Conservation (phyloP, 2,888 invertebrate genomes). For the Operophtera brumata region DNA sequence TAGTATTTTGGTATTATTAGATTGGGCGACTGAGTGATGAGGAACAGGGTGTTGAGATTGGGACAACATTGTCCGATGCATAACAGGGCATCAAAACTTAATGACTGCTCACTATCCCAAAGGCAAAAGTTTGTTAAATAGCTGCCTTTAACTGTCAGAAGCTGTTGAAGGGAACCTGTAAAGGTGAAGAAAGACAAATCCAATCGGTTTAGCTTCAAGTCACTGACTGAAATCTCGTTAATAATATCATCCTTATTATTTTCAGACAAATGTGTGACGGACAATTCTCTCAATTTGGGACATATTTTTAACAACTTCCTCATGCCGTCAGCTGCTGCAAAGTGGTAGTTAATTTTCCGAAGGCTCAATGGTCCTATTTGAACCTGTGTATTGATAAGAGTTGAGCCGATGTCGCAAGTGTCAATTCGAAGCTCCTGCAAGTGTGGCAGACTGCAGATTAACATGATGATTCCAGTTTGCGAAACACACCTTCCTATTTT, state of each 20-base stretch:
- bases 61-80: constrained; percentile 68
- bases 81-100: constrained; percentile 63
- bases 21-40: constrained; percentile 69
- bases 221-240: constrained; percentile 63
- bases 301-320: constrained; percentile 68
- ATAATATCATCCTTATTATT: constrained; percentile 71
- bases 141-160: constrained; percentile 62
- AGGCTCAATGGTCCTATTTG: constrained; percentile 67
- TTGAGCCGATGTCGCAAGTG: constrained; percentile 75
- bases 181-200: constrained; percentile 74
- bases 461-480: constrained; percentile 68
- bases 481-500: constrained; percentile 72
- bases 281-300: constrained; percentile 66
- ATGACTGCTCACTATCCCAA: constrained; percentile 70
- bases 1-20: constrained; percentile 62
- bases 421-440: constrained; percentile 72
- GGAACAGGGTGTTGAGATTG: constrained; percentile 62
- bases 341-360: constrained; percentile 72
- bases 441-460: constrained; percentile 64
- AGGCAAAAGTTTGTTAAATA: constrained; percentile 72
- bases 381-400: constrained; percentile 59
- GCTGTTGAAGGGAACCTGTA: constrained; percentile 61
- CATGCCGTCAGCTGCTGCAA: constrained; percentile 69
- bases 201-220: constrained; percentile 59
- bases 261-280: constrained; percentile 69